Percentiles rank a stretch among this genome's conserved stretches.
phyloP scores from a whole-genome alignment of 2,113 vertebrate species.

The Taxidea taxus region DNA sequence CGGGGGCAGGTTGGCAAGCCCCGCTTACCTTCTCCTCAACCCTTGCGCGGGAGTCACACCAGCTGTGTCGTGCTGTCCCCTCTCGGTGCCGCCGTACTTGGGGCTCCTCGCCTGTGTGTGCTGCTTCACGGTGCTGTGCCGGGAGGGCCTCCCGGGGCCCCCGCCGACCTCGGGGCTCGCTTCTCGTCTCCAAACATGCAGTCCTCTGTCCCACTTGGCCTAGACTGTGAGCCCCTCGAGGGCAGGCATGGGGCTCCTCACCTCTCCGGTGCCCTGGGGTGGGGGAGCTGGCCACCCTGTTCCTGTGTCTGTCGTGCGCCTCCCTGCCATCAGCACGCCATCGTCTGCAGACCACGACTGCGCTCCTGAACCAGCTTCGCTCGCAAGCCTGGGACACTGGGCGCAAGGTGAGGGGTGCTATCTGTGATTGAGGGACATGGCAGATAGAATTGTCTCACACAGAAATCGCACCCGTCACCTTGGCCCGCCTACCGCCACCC shows the following conservation, averaged over 20 bases:
- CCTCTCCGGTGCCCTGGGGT: accelerated
- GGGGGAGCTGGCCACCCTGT: accelerated
- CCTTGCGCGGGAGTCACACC: accelerated
- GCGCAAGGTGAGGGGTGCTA: constrained; percentile 75
- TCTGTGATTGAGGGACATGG: constrained; percentile 77
- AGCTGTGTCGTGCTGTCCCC: neutral
- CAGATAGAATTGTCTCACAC: constrained; percentile 74
- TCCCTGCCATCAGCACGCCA: accelerated
- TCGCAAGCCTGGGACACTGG: neutral
- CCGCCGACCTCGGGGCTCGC: neutral
- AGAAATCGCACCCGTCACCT: constrained; percentile 79
- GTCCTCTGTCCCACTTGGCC: accelerated
- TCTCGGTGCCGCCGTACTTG: neutral
- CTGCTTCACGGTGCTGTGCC: neutral
- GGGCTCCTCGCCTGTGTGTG: neutral
- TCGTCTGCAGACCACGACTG: neutral
- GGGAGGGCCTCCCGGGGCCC: accelerated
- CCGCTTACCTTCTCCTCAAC: accelerated
- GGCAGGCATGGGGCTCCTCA: neutral
- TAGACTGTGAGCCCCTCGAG: neutral
- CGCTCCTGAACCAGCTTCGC: neutral
- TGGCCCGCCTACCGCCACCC: constrained; percentile 56
- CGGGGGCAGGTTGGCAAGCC: neutral
- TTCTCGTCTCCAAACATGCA: accelerated
- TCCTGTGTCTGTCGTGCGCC: accelerated